These are phyloP conservation scores for Phalacrocorax carbo DNA, from an alignment of 2,113 vertebrate species.

Conservation along the genomic window DNA sequence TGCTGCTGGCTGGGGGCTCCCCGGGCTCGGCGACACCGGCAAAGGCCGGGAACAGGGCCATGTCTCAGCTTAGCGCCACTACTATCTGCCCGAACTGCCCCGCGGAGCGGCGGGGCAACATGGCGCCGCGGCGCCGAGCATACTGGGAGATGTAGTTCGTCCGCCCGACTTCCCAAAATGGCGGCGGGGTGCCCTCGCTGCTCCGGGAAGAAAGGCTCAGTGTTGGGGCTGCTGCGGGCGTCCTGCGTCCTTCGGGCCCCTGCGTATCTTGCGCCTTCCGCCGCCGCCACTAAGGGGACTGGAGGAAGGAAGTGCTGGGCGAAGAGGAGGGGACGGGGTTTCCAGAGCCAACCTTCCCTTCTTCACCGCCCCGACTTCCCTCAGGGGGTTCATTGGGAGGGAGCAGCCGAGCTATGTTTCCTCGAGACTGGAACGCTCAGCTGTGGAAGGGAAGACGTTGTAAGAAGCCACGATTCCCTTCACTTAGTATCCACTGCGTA, in stretches of 20 bases:
- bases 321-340: background rate
- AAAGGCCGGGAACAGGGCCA: slow-evolving; percentile 74
- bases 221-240: accelerated
- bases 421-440: background rate
- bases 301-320: background rate
- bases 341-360: background rate
- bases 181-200: accelerated
- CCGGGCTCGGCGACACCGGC: background rate
- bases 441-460: too few species aligned
- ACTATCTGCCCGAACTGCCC: background rate
- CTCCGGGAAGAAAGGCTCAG: accelerated
- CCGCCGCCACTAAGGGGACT: too few species aligned
- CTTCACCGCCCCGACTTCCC: accelerated
- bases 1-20: background rate
- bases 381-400: accelerated
- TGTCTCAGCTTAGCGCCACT: background rate
- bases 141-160: slow-evolving; percentile 48
- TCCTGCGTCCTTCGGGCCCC: accelerated
- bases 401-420: accelerated
- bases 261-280: accelerated
- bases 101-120: background rate
- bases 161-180: background rate
- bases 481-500: accelerated
- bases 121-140: background rate
- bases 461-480: background rate